phyloP scores from a whole-genome alignment of 2,797 vertebrate species.

The Chelon labrosus region DNA sequence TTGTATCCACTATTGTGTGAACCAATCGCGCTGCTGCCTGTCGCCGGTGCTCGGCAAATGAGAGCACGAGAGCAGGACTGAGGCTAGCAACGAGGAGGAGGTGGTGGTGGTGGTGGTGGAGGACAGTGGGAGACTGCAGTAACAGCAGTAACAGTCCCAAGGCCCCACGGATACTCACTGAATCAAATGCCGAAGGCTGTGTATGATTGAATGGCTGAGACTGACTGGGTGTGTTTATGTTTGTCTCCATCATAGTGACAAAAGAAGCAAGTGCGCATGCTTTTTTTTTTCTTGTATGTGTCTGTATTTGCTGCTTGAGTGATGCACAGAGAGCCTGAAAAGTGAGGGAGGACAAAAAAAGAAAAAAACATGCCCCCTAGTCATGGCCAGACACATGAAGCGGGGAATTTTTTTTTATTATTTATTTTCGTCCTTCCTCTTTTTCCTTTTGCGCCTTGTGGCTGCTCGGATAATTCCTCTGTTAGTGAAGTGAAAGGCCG shows the following conservation, averaged over 20 bases:
- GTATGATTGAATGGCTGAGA: slow-evolving; percentile 54
- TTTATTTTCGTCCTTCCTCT: slow-evolving; percentile 18
- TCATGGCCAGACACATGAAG: slow-evolving; percentile 66
- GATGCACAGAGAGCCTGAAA: slow-evolving; percentile 48
- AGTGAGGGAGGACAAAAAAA: slow-evolving; percentile 28
- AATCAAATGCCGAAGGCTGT: slow-evolving; percentile 58
- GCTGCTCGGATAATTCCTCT: slow-evolving; percentile 67
- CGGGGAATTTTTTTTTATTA: slow-evolving; percentile 16
- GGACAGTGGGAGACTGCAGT: slow-evolving; percentile 66
- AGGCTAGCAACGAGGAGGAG: slow-evolving; percentile 76
- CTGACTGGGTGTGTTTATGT: slow-evolving; percentile 55
- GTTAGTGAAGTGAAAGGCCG: slow-evolving; percentile 63
- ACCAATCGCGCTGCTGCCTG: slow-evolving; percentile 71
- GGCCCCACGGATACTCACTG: slow-evolving; percentile 54
- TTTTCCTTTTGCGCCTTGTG: slow-evolving; percentile 36
- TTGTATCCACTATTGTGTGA: slow-evolving; percentile 45
- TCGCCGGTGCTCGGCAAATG: slow-evolving; percentile 67
- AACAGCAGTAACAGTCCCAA: slow-evolving; percentile 58
- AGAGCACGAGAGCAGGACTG: slow-evolving; percentile 52
- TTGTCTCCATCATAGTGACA: slow-evolving; percentile 39
- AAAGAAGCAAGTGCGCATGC: slow-evolving; percentile 19
- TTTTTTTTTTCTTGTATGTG: slow-evolving; percentile 22
- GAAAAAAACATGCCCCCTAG: slow-evolving; percentile 53
- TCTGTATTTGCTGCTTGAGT: slow-evolving; percentile 55
- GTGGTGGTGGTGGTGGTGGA: slow-evolving; percentile 47